phyloP scores from a whole-genome alignment of 2,113 vertebrate species.

The Todiramphus chloris region DNA sequence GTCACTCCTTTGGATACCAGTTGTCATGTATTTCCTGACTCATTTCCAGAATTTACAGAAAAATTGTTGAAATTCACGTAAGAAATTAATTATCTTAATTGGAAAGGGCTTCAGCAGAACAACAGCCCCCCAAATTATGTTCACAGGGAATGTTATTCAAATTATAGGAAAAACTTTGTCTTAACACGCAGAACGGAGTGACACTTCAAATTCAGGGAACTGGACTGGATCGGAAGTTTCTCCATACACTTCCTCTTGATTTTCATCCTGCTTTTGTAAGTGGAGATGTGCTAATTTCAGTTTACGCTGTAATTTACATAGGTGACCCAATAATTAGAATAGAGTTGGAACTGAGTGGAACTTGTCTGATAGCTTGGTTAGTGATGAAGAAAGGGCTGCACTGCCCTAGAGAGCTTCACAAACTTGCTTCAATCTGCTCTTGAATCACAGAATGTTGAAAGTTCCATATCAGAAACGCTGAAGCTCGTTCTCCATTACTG shows the following conservation, averaged over 20 bases:
- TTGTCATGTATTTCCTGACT: constrained; percentile 1
- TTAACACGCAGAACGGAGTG: background rate
- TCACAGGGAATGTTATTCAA: background rate
- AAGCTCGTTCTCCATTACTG: background rate
- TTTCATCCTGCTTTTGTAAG: background rate
- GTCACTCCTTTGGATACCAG: background rate
- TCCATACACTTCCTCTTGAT: background rate
- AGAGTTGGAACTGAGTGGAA: background rate
- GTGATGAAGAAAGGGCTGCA: background rate
- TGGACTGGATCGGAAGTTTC: background rate
- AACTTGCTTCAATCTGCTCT: background rate
- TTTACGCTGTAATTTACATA: background rate
- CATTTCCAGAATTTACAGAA: background rate
- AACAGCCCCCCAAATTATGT: background rate
- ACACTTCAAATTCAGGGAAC: background rate
- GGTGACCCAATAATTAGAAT: background rate
- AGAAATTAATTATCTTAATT: background rate
- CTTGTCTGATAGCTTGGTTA: background rate
- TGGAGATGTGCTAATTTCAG: background rate
- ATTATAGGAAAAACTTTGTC: background rate
- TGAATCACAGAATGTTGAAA: background rate
- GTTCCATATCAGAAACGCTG: background rate
- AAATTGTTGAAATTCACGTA: background rate
- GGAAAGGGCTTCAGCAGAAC: background rate
- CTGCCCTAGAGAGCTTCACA: background rate